phyloP scores from a whole-genome alignment of 2,888 invertebrate species.

The Colostygia pectinataria region DNA sequence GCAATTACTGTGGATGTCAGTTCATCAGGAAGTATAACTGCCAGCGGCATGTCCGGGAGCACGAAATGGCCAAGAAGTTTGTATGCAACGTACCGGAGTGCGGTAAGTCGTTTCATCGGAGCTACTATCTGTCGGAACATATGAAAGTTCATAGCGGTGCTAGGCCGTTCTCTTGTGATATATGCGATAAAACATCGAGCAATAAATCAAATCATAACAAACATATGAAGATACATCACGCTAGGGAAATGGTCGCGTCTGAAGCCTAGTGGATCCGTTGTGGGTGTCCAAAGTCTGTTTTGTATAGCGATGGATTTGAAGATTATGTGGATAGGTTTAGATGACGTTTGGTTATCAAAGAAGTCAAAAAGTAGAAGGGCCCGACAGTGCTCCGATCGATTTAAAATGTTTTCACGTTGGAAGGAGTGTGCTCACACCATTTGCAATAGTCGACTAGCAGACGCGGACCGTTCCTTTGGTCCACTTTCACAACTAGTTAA shows the following conservation, averaged over 20 bases:
- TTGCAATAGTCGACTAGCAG: too few relatives aligned
- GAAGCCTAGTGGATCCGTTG: slow-evolving; percentile 83
- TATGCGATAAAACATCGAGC: slow-evolving; percentile 94
- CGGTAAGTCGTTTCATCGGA: slow-evolving; percentile 92
- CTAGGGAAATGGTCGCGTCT: slow-evolving; percentile 92
- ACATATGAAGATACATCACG: slow-evolving; percentile 94
- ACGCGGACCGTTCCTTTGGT: too few relatives aligned
- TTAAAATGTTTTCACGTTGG: too few relatives aligned
- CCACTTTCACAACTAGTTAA: too few relatives aligned
- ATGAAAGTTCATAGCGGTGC: slow-evolving; percentile 92
- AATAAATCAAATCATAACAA: slow-evolving; percentile 96
- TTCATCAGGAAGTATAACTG: slow-evolving; percentile 95
- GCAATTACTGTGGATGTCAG: slow-evolving; percentile 94
- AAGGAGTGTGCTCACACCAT: too few relatives aligned
- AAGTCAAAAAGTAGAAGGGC: too few relatives aligned
- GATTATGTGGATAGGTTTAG: neutral
- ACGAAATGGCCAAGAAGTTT: slow-evolving; percentile 90
- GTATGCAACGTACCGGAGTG: slow-evolving; percentile 89
- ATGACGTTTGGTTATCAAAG: neutral
- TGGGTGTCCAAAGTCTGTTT: neutral
- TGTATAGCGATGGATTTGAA: neutral
- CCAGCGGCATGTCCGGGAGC: slow-evolving; percentile 91
- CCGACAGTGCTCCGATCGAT: too few relatives aligned
- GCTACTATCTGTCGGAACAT: slow-evolving; percentile 94
- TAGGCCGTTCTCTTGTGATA: slow-evolving; percentile 91